A percentile compares a stretch with the other conserved stretches of the same genome.
These are phyloP conservation scores for Anadara kagoshimensis DNA, from an alignment of 1,140 invertebrate species.

Conservation along the genomic window DNA sequence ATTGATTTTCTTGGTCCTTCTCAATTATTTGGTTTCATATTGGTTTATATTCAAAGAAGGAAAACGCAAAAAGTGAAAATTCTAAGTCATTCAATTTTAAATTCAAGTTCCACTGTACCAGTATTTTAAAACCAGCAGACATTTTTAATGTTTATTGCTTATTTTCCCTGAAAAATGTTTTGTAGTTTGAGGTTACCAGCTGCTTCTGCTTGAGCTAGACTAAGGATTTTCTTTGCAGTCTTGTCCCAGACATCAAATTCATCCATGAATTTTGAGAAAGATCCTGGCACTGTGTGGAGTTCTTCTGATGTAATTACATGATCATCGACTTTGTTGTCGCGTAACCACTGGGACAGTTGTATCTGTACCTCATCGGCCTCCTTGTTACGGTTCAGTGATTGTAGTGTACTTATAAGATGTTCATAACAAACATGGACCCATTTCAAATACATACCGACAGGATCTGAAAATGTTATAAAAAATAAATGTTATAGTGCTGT, in stretches of 20 bases:
- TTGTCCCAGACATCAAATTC: constrained; percentile 65
- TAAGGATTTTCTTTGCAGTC: constrained; percentile 38
- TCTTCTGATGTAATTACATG: constrained; percentile 79
- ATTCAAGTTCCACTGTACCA: too few relatives aligned
- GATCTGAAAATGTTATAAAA: constrained; percentile 48
- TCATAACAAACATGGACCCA: constrained; percentile 68
- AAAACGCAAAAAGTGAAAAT: too few relatives aligned
- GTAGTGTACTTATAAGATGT: constrained; percentile 53
- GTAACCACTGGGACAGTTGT: constrained; percentile 82
- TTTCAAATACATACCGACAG: constrained; percentile 60
- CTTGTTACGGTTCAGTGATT: constrained; percentile 53
- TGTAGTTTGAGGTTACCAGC: not conserved
- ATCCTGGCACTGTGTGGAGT: constrained; percentile 48
- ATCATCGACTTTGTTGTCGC: constrained; percentile 85
- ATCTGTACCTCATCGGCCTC: constrained; percentile 75
- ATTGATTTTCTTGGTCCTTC: too few relatives aligned
- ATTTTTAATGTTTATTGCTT: too few relatives aligned
- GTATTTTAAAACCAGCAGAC: too few relatives aligned
- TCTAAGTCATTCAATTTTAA: too few relatives aligned
- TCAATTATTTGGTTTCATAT: too few relatives aligned
- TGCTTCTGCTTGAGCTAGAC: constrained; percentile 21
- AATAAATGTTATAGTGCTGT: too few relatives aligned
- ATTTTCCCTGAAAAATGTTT: too few relatives aligned
- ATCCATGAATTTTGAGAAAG: constrained; percentile 58
- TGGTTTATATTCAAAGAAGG: too few relatives aligned